Base-by-base conservation (phyloP, 2,888 invertebrate species). In the Melolontha melolontha region DNA sequence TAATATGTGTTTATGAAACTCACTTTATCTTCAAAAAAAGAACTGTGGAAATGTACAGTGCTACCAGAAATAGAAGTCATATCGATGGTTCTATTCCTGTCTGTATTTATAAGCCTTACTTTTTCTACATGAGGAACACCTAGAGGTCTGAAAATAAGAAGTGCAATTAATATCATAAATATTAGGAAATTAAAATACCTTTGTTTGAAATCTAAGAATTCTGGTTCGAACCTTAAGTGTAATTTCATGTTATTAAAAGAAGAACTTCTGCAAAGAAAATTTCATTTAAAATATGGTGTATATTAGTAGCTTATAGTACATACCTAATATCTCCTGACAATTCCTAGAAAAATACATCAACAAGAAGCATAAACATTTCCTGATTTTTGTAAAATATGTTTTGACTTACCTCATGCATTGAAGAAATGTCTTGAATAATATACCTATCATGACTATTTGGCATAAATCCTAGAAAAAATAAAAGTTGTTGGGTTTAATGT, bases 1-100 rank as follows among this genome's bases (percentile, higher is more conserved):
- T 47, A 12, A 27, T 14, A 34, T 57, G 7, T 42, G 59, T 34
- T 29, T 22, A 42, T 50, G 11, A 55, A 42, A 66, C 83, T 84
- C 82, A 97, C 96, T 90, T 96, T 96, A 79, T 96, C 91, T 80
- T 96, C 93, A 84, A 97, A 97, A 88, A 98, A 97, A 74, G 97
- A 97, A 79, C 97, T 96, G 84, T 98, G 96, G 87, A 98, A 98
- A 86, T 96, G 94, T 40, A 94, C 92, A 76, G 96, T 95, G 83
- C 92, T 95, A 78, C 97, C 97, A 74, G 96, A 95, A 80, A 98
- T 95, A 74, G 97, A 96, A 81, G 94, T 92, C 81, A 98, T 90
- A 83, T 95, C 94, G 79, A 98, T 89, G 79, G 92, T 95, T 80
- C 90, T 90, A 85, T 96, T 94, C 75, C 87, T 85, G 86, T 93